phyloP scores from a whole-genome alignment of 1,140 invertebrate genomes.

The Manduca sexta region DNA sequence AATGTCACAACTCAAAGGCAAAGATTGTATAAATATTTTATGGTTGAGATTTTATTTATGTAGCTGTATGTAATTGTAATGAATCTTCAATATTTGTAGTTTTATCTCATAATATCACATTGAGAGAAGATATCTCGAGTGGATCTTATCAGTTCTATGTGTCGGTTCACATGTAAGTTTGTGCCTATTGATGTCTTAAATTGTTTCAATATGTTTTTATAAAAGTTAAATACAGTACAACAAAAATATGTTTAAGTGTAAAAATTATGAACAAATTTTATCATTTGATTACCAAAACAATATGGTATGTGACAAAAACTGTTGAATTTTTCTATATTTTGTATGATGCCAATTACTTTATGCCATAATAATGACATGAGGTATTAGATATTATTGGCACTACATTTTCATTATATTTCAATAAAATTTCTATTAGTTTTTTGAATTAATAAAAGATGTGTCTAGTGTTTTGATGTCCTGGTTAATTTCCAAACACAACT shows the following conservation, averaged over 20 bases:
- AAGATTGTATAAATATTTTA: no score
- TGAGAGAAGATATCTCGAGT: background rate
- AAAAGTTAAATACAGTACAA: background rate
- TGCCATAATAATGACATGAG: background rate
- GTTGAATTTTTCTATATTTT: background rate
- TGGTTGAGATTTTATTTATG: no score
- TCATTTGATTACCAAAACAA: slow-evolving; percentile 48
- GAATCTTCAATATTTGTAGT: no score
- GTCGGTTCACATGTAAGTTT: no score
- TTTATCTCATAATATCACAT: background rate
- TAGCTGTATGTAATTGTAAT: no score
- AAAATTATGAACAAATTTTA: slow-evolving; percentile 48
- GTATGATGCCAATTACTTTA: background rate
- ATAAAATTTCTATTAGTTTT: background rate
- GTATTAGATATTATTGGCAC: background rate
- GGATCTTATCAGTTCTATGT: no score
- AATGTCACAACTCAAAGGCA: no score
- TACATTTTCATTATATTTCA: background rate
- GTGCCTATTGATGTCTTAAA: background rate
- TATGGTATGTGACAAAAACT: slow-evolving; percentile 46
- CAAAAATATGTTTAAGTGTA: background rate
- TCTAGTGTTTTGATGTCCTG: no score
- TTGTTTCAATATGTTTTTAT: background rate
- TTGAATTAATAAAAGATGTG: background rate
- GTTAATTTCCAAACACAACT: no score